phyloP scores from a whole-genome alignment of 2,888 invertebrate species.

The Papilio demoleus region DNA sequence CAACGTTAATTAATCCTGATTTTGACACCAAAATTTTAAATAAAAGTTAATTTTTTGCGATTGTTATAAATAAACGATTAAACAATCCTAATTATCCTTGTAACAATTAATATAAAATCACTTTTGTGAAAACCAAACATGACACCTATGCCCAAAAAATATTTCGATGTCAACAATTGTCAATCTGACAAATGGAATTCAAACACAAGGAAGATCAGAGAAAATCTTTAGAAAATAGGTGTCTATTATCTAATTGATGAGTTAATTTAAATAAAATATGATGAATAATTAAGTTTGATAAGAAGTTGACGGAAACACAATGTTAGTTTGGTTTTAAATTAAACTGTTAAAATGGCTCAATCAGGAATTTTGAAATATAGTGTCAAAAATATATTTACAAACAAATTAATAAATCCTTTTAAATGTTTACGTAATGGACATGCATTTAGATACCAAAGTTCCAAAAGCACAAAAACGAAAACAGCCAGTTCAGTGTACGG shows the following conservation, averaged over 20 bases:
- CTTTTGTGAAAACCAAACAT: too few species aligned
- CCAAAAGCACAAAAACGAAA: slow-evolving; percentile 54
- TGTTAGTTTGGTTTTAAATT: slow-evolving; percentile 1
- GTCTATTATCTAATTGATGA: not conserved
- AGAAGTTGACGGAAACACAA: not conserved
- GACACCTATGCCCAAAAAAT: not conserved
- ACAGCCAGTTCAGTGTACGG: slow-evolving; percentile 74
- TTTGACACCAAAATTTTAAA: too few species aligned
- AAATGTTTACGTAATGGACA: slow-evolving; percentile 28
- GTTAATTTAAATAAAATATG: not conserved
- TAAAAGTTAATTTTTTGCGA: too few species aligned
- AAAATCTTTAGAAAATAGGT: not conserved
- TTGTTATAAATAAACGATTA: too few species aligned
- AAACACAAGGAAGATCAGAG: not conserved
- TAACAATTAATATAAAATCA: too few species aligned
- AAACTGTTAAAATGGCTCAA: slow-evolving; percentile 29
- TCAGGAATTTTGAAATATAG: not conserved
- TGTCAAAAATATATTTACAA: not conserved
- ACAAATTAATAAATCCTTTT: slow-evolving; percentile 12
- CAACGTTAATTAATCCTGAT: too few species aligned
- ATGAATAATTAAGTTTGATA: not conserved
- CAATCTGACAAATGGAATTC: not conserved
- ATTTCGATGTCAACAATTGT: not conserved
- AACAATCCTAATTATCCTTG: too few species aligned
- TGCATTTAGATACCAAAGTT: slow-evolving; percentile 23